Evolutionary conservation across 2,888 invertebrate species (phyloP).

Genomic region (Tridacna gigas): DNA sequence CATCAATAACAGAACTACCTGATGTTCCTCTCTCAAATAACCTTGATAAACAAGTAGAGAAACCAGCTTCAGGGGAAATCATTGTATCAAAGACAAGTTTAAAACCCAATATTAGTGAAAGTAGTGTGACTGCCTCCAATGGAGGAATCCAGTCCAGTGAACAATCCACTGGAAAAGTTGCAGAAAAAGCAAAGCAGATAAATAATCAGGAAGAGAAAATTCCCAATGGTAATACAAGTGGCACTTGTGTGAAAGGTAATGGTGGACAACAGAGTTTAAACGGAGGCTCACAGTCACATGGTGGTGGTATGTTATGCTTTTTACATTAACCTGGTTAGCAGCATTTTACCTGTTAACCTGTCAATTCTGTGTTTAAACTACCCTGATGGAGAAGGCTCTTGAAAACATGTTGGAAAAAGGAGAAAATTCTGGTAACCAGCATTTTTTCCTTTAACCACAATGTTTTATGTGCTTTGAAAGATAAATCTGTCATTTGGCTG

Average conservation of each 20-base stretch:
- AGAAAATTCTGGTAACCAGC: too few relatives aligned
- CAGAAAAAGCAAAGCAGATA: slow-evolving; percentile 43
- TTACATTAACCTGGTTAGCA: too few relatives aligned
- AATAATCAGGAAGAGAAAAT: slow-evolving; percentile 38
- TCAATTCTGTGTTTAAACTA: too few relatives aligned
- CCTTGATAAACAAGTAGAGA: slow-evolving; percentile 68
- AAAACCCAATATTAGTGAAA: slow-evolving; percentile 58
- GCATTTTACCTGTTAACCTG: too few relatives aligned
- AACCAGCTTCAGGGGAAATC: slow-evolving; percentile 30
- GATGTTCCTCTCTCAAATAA: slow-evolving; percentile 63
- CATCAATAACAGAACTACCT: slow-evolving; percentile 49
- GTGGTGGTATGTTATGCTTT: slow-evolving; percentile 54
- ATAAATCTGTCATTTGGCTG: too few relatives aligned
- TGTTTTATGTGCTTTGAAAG: too few relatives aligned
- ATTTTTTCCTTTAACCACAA: too few relatives aligned
- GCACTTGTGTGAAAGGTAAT: slow-evolving; percentile 34
- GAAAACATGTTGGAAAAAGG: too few relatives aligned
- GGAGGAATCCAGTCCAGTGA: slow-evolving; percentile 27
- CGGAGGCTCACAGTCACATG: slow-evolving; percentile 54
- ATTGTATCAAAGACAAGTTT: slow-evolving; percentile 37
- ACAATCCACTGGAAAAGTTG: slow-evolving; percentile 12
- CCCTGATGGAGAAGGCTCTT: too few relatives aligned
- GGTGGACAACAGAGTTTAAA: slow-evolving; percentile 45
- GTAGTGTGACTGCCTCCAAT: slow-evolving; percentile 27
- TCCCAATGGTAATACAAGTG: slow-evolving; percentile 29